Percentiles rank a stretch among this genome's conserved stretches.
phyloP scores from a whole-genome alignment of 2,113 vertebrate genomes.

The Gadus chalcogrammus region DNA sequence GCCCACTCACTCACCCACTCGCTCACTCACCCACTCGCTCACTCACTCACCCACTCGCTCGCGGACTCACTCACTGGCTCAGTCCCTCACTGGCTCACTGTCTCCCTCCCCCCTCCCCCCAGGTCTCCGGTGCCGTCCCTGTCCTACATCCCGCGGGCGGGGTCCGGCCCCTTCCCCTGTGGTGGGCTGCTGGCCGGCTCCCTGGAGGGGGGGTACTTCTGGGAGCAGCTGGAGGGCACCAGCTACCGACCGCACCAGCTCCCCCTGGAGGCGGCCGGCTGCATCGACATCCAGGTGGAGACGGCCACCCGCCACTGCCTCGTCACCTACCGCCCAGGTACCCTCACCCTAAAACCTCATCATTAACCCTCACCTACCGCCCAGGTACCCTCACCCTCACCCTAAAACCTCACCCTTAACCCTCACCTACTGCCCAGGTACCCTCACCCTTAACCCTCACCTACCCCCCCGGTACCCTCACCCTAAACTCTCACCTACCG shows the following conservation, averaged over 20 bases:
- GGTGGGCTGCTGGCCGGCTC: slow-evolving; percentile 89
- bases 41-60: no score
- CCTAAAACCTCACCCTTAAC: not conserved
- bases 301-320: slow-evolving; percentile 86
- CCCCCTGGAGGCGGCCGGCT: slow-evolving; percentile 82
- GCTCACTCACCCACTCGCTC: not conserved
- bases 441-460: slow-evolving; percentile 56
- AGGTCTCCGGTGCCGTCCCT: slow-evolving; percentile 91
- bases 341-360: not conserved
- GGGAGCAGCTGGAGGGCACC: slow-evolving; percentile 79
- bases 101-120: not conserved
- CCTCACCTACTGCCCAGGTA: not conserved
- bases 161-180: slow-evolving; percentile 79
- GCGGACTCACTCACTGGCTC: not conserved
- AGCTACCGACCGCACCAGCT: slow-evolving; percentile 82
- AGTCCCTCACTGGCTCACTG: no score
- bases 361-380: slow-evolving; percentile 75
- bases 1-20: no score
- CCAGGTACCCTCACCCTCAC: slow-evolving; percentile 70
- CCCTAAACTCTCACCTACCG: slow-evolving; percentile 75
- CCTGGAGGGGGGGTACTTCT: slow-evolving; percentile 89
- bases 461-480: slow-evolving; percentile 80
- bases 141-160: slow-evolving; percentile 83
- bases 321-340: slow-evolving; percentile 76
- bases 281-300: slow-evolving; percentile 88